phyloP scores from a whole-genome alignment of 2,113 vertebrate genomes.

The Dendropsophus ebraccatus region DNA sequence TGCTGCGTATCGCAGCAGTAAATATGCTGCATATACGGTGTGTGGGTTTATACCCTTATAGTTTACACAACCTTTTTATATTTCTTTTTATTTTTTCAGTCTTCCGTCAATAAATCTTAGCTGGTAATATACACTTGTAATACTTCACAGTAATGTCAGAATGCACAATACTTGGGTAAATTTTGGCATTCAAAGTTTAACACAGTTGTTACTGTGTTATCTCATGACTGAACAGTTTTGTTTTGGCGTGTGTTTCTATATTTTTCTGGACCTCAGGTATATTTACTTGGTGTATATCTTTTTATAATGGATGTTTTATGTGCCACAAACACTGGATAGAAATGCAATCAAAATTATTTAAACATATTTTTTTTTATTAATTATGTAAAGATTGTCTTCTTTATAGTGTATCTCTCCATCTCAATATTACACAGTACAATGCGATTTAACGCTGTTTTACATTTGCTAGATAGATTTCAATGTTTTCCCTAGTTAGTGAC shows the following conservation, averaged over 20 bases:
- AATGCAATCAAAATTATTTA: neutral
- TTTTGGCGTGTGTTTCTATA: neutral
- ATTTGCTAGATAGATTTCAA: neutral
- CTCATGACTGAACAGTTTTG: neutral
- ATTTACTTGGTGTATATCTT: neutral
- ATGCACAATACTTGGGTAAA: neutral
- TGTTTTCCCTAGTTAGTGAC: no score
- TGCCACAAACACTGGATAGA: neutral
- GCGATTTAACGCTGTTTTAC: no score
- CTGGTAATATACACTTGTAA: constrained; percentile 7
- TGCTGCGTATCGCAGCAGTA: no score
- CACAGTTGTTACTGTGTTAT: neutral
- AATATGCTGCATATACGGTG: no score
- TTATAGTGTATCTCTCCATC: no score
- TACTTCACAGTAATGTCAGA: neutral
- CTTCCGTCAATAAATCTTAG: constrained; percentile 16
- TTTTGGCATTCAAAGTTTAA: neutral
- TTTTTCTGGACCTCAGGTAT: constrained; percentile 2
- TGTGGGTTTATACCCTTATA: no score
- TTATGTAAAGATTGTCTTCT: no score
- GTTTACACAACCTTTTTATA: no score
- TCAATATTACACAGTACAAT: no score
- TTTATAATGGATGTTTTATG: neutral
- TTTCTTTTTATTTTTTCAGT: neutral
- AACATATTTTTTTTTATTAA: no score